Evolutionary conservation across 2,797 vertebrate species (phyloP).

Genomic region (Coilia nasus): DNA sequence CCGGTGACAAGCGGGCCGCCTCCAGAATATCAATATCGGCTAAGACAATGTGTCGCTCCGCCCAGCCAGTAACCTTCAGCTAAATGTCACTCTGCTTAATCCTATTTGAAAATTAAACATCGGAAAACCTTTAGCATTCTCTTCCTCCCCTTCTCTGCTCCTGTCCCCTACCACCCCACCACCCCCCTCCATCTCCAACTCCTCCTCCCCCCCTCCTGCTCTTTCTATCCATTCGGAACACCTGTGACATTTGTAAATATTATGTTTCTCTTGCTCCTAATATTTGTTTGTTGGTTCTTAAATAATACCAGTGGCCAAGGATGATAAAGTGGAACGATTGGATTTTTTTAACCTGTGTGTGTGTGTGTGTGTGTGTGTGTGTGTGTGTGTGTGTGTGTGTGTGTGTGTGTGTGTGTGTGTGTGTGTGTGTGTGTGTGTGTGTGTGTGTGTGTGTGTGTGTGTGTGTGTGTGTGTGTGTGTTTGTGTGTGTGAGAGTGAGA

Average conservation of each 20-base stretch:
- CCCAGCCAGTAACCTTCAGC: conserved; percentile 85
- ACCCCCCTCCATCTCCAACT: conserved; percentile 49
- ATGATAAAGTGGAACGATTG: conserved; percentile 55
- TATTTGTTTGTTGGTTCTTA: conserved; percentile 60
- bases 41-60: conserved; percentile 75
- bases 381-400: neutral
- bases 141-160: conserved; percentile 66
- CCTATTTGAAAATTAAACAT: conserved; percentile 90
- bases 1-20: conserved; percentile 81
- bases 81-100: conserved; percentile 91
- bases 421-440: conserved; percentile 16
- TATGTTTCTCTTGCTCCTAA: conserved; percentile 66
- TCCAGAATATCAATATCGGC: conserved; percentile 87
- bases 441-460: conserved; percentile 22
- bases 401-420: neutral
- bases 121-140: conserved; percentile 82
- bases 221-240: conserved; percentile 54
- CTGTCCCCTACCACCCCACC: conserved; percentile 47
- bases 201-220: conserved; percentile 21
- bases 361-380: conserved; percentile 17
- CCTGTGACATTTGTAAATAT: conserved; percentile 78
- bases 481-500: conserved; percentile 26
- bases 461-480: neutral
- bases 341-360: conserved; percentile 34
- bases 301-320: conserved; percentile 61